Base-by-base conservation (phyloP, 2,888 invertebrate species). In the Aspidiotus rigidus region DNA sequence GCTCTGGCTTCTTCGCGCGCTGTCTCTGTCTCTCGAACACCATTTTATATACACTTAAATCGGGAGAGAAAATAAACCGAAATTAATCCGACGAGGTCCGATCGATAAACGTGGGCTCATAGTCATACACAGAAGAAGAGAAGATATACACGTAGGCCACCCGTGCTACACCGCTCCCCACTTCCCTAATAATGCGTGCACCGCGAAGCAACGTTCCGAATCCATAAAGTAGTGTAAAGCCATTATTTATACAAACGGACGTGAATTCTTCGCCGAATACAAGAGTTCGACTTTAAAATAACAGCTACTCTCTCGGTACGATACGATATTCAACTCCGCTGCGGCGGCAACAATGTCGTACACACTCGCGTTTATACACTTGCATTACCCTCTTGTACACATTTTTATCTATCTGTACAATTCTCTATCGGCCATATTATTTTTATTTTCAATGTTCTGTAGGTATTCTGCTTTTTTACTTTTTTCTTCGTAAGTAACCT, bases 51-150 rank as follows among this genome's bases (percentile, higher is more conserved):
- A 64, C 64, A 64, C 55, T 56, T 54, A 64, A 56, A 64, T 56
- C 64, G 56, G 41, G 55, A 17, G 66, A 66, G 66, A 60, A 66
- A 66, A 66, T 66, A 66, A 66, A 66, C 66, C 60, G 66, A 66
- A 66, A 66, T 66, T 66, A 66, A 66, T 66, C 66, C 66, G 66
- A 66, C 66, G 66, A 66, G 66, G 66, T 66, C 66, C 66, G 66
- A 66, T 66, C 66, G 66, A 66, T 66, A 66, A 66, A 66, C 66
- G 66, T 66, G 66, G 66, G 66, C 66, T 66, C 66, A 66, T 66
- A 66, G 66, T 66, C 66, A 66, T 66, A 66, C 66, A 42, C 63
- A 64, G 63, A 28, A 54, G 28, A 53, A 54, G 54, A 57, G 57
- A 64, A 64, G 64, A 59, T 66, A 59, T 66, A 66, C 66, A 59